Evolutionary conservation across 2,797 vertebrate species (phyloP), one percentile per base, ranked within the genome.

Genomic region (Ceyx erithaca): DNA sequence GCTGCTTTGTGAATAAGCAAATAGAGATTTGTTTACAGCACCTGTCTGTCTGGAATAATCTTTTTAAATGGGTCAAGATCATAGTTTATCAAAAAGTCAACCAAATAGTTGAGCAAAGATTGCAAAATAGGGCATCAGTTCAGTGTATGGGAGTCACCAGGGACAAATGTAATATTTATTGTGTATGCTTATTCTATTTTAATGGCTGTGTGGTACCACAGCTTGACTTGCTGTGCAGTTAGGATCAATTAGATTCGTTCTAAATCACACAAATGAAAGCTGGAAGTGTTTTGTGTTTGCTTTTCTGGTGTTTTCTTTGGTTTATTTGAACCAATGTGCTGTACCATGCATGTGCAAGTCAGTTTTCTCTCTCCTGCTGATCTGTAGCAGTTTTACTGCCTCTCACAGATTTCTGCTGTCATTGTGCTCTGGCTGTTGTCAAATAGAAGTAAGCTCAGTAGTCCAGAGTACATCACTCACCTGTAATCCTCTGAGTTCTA

Each of bases 61-160:
- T 77, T 19, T 82, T 91, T 67, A 51, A 93, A 7, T 66, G 90
- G 61, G 83, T 90, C 83, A 88, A 48, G 80, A 30, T 64, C 68
- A 21, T 51, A 70, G 51, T 52, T 78, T 58, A 62, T 85, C 93
- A 71, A 71, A 68, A 75, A 92, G 49, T 68, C 48, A 58, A 61
- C 8, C 19, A 48, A 15, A 37, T 30, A 70, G 57, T 86, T 84
- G 52, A 55, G 28, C 54, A 51, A 63, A 77, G 61, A 49, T 92
- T 90, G 73, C 78, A 68, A 49, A 88, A 79, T 22, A 40, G 73
- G 61, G 14, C 48, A 45, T 35, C 6, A 16, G 18, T 77, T 58
- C 45, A 48, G 13, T n/a, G 7, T 14, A 2, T 7, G 30, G 37
- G 22, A 62, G 48, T 81, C 48, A 31, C 18, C 3, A 4, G 13